Percentiles rank a stretch among this genome's conserved stretches.
phyloP scores from a whole-genome alignment of 2,797 vertebrate species.

The Borostomias antarcticus region DNA sequence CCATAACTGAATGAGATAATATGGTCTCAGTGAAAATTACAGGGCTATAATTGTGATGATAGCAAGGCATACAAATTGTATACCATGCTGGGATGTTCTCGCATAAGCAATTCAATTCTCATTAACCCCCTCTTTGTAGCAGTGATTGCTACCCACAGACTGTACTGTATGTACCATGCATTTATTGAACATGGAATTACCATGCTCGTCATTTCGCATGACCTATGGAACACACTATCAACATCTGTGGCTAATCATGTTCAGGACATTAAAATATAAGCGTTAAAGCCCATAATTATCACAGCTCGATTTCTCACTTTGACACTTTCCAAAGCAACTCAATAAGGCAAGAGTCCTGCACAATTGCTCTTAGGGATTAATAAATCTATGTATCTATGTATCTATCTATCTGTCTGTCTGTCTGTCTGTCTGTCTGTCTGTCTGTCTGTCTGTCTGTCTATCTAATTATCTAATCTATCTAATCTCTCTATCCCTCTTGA shows the following conservation, averaged over 20 bases:
- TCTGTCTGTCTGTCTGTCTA: no score
- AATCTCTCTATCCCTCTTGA: no score
- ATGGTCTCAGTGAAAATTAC: no score
- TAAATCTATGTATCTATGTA: no score
- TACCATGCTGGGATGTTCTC: background rate
- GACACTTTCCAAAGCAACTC: background rate
- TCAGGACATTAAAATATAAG: constrained; percentile 1
- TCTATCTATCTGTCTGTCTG: no score
- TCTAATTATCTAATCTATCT: no score
- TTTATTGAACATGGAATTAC: background rate
- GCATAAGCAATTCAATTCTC: background rate
- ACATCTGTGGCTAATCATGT: background rate
- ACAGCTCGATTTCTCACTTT: background rate
- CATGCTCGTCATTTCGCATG: background rate
- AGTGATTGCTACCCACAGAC: background rate
- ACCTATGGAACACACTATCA: background rate
- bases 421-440: no score
- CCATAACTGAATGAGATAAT: no score
- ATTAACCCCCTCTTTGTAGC: background rate
- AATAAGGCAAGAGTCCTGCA: background rate
- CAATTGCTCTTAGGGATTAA: no score
- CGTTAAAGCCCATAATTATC: background rate
- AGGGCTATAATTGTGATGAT: constrained; percentile 13
- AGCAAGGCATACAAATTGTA: constrained; percentile 8
- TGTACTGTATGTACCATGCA: background rate